Base-by-base conservation (phyloP, 2,888 invertebrate genomes). In the Stramonita haemastoma region DNA sequence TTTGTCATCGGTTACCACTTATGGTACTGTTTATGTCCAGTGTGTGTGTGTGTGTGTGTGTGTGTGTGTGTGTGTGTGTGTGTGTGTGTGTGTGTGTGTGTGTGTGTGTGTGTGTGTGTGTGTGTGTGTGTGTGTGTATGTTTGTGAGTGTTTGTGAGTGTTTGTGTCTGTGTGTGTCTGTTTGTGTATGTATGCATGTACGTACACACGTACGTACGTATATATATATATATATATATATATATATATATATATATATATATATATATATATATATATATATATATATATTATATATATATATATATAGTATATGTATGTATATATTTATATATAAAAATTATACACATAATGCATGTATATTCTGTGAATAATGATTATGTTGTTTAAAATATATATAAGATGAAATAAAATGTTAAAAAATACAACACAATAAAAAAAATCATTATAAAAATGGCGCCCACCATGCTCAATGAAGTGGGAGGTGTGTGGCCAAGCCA, bases 381-480 rank as follows among this genome's bases (percentile, higher is more conserved):
- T 46, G 46, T 46, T 46, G 46, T 46, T 46, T 46, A 46, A 46
- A 46, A 46, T 46, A 46, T 5, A 46, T 2, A 46, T 5, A 5
- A 46, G 8, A 46, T 5, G 46, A 46, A 46, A 46, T 46, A 46
- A 46, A 46, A 46, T 46, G 46, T 46, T 66, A 22, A 22, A 66
- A 66, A 66, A 26, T 66, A 17, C 2, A 66, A 66, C 26, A 66
- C 1, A 66, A 66, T 2, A 66, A 66, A 66, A 17, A 66, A 22
- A 17, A 66, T 19, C 19, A 60, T 46, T 26, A 2, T 26, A 66
- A 66, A 46, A n/a, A 32, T 17, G 8, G 22, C 60, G 5, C 90
- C 90, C 91, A 94, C 94, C 93, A 91, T 92, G 92, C 87, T 95
- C 94, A 22, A 94, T 91, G 92, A 94, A 93, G 84, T 89, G 93